A percentile compares a stretch with the other conserved stretches of the same genome.
Conservation (phyloP, 1,140 invertebrate genomes). For the Andrena cerasifolii region DNA sequence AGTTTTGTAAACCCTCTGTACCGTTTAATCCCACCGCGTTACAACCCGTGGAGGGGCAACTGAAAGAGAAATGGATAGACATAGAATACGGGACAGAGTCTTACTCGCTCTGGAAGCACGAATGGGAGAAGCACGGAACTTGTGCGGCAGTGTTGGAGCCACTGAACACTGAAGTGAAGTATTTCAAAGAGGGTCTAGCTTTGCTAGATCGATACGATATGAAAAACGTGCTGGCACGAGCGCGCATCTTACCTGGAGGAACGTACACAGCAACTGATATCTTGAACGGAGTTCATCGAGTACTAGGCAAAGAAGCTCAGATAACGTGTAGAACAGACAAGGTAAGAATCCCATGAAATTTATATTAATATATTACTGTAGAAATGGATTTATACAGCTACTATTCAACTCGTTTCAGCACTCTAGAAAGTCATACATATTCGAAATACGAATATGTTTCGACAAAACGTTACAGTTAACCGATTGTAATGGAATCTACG, state of each 20-base stretch:
- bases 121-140: conserved; percentile 93
- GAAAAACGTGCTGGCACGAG: conserved; percentile 83
- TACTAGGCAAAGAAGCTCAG: conserved; percentile 64
- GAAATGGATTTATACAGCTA: neutral
- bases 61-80: conserved; percentile 89
- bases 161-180: conserved; percentile 87
- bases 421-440: conserved; percentile 81
- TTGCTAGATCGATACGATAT: conserved; percentile 86
- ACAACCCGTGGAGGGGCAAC: conserved; percentile 83
- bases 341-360: conserved; percentile 62
- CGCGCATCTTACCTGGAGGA: conserved; percentile 84
- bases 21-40: conserved; percentile 85
- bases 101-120: conserved; percentile 90
- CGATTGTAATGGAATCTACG: conserved; percentile 83
- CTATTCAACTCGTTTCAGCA: conserved; percentile 72
- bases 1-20: conserved; percentile 87
- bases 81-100: conserved; percentile 85
- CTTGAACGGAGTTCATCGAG: conserved; percentile 82
- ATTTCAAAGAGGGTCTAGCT: conserved; percentile 87
- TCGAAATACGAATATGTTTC: conserved; percentile 85
- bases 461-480: conserved; percentile 84
- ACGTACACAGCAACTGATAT: conserved; percentile 84
- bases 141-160: conserved; percentile 86
- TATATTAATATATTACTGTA: neutral
- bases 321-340: conserved; percentile 66